Evolutionary conservation across 2,888 invertebrate genomes (phyloP).

Genomic region (Disparrhopalites patrizii): DNA sequence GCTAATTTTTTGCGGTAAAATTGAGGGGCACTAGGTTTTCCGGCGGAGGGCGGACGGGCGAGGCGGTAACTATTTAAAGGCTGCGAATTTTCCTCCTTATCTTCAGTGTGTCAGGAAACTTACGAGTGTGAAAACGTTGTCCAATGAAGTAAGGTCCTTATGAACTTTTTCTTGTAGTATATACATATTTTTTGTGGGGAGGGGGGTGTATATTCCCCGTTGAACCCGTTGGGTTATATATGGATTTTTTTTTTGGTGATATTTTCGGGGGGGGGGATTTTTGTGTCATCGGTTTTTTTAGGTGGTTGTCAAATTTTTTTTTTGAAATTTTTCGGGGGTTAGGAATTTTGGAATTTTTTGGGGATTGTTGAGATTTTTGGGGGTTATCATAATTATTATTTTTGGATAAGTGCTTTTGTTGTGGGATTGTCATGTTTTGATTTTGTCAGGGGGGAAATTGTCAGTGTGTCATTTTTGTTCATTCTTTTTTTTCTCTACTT

Average conservation of each 20-base stretch:
- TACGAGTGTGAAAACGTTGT: not conserved
- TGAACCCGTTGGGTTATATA: not conserved
- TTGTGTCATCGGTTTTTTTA: no score
- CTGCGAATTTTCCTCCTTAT: not conserved
- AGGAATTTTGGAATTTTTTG: no score
- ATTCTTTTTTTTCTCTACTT: no score
- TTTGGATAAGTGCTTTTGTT: not conserved
- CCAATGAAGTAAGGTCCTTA: slow-evolving; percentile 7
- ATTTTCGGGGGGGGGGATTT: not conserved
- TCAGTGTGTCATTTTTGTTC: no score
- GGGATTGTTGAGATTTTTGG: no score
- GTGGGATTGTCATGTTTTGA: no score
- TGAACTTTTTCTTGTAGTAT: not conserved
- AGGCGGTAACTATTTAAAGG: not conserved
- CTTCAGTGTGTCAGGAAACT: slow-evolving; percentile 13
- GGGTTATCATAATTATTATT: not conserved
- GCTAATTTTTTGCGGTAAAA: no score
- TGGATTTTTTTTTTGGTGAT: not conserved
- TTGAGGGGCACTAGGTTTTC: not conserved
- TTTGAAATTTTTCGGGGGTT: not conserved
- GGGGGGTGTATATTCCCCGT: not conserved
- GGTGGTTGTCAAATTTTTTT: not conserved
- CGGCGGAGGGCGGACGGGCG: not conserved
- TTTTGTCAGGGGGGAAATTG: no score
- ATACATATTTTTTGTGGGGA: not conserved